These are phyloP conservation scores for Tortrix viridana DNA, from an alignment of 2,888 invertebrate species.

Conservation along the genomic window DNA sequence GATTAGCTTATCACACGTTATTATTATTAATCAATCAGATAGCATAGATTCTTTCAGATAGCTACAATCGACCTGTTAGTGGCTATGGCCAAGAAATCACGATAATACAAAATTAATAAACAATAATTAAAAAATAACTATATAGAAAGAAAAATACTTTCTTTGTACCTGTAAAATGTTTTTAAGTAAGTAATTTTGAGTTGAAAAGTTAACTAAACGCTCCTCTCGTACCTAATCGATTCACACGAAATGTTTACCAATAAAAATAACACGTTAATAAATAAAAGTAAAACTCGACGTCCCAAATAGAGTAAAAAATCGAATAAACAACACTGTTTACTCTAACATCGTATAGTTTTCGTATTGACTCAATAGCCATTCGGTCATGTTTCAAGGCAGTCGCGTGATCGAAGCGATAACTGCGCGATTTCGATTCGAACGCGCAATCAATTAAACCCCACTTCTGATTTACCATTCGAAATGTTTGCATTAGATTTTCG, in stretches of 20 bases:
- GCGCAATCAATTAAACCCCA: slow-evolving; percentile 51
- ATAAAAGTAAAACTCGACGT: slow-evolving; percentile 6
- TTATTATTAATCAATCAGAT: no score
- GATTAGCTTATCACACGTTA: no score
- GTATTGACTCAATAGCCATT: slow-evolving; percentile 32
- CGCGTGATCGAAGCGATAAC: slow-evolving; percentile 54
- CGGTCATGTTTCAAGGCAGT: slow-evolving; percentile 47
- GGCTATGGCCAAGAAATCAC: not conserved
- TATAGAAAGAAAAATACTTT: no score
- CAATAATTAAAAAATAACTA: no score
- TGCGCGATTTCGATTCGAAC: slow-evolving; percentile 49
- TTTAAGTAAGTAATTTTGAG: not conserved
- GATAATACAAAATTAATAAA: not conserved
- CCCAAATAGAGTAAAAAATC: slow-evolving; percentile 21
- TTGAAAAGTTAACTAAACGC: not conserved
- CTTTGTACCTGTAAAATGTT: no score
- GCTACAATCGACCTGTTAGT: no score
- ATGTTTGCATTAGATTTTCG: slow-evolving; percentile 44
- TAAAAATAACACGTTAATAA: not conserved
- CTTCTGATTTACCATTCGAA: slow-evolving; percentile 45
- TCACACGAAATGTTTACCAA: not conserved
- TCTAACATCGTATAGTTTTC: slow-evolving; percentile 8
- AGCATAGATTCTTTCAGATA: no score
- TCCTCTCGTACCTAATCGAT: not conserved
- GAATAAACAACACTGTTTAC: slow-evolving; percentile 30